A percentile compares a stretch with the other conserved stretches of the same genome.
These are phyloP conservation scores for Champsocephalus gunnari DNA, from an alignment of 2,797 vertebrate species.

Conservation along the genomic window DNA sequence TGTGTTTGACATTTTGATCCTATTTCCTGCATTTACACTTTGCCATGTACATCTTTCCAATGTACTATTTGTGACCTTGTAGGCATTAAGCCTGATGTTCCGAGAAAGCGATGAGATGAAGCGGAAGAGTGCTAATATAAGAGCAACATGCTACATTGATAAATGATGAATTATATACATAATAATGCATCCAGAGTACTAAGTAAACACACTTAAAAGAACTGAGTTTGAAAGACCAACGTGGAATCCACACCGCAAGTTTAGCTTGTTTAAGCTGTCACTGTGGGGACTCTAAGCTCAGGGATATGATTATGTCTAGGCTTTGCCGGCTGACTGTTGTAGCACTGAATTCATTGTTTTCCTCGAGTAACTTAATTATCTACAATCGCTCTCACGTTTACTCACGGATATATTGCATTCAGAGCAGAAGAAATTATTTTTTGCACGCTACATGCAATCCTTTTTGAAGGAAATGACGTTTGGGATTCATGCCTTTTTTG, in stretches of 20 bases:
- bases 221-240: not conserved
- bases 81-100: constrained; percentile 37
- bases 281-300: not conserved
- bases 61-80: constrained; percentile 40
- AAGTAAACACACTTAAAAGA: constrained; percentile 40
- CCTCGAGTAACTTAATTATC: not conserved
- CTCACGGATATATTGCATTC: not conserved
- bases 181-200: constrained; percentile 11
- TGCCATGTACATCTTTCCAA: constrained; percentile 42
- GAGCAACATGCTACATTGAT: constrained; percentile 45
- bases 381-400: constrained; percentile 1
- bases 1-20: constrained; percentile 64
- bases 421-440: too few species aligned
- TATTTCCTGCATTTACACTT: constrained; percentile 54
- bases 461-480: too few species aligned
- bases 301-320: not conserved
- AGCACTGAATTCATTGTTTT: not conserved
- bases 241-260: constrained; percentile 18
- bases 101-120: constrained; percentile 32
- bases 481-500: too few species aligned
- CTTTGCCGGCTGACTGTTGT: not conserved
- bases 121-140: constrained; percentile 37
- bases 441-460: too few species aligned
- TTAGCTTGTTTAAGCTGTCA: constrained; percentile 4
- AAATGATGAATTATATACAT: constrained; percentile 28